Base-by-base conservation (phyloP, 1,140 invertebrate species). In the Drosophila orena region DNA sequence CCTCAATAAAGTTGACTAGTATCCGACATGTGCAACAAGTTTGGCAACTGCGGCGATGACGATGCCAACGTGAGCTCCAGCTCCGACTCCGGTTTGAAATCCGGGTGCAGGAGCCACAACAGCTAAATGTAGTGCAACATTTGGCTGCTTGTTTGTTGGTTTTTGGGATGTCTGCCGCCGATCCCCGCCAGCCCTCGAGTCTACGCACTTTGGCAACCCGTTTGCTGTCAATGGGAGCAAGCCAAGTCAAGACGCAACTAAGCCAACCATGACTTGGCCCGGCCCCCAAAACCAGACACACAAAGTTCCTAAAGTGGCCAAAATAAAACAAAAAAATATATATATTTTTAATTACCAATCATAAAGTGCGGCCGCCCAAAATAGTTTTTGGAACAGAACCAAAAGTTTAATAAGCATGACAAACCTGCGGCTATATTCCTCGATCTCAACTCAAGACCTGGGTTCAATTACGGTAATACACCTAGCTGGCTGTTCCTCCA, bases 331-430 rank as follows among this genome's bases (percentile, higher is more conserved):
- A 30, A 30, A 30, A 30, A 8, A 66, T 30, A 44, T 27, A 30
- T 27, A 52, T 40, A 20, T 62, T 79, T 86, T 85, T 86, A 81
- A 85, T 86, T 78, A 78, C 74, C 69, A 85, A 85, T 83, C 70
- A 76, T 88, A 79, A 79, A 88, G 58, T 56, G 34, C 43, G 60
- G 57, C 44, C 75, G 79, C 66, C 83, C 83, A 86, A 83, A 88
- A 88, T 77, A 86, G 34, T 83, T 83, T 86, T 79, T 86, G 84
- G 83, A 86, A 86, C 83, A 86, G 79, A 88, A 86, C 83, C 84
- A 88, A 83, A 86, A 88, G 79, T 83, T 77, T 89, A 86, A 83
- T 73, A 83, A 79, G 79, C 83, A 83, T 86, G 83, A 86, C 83
- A 68, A 58, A 10, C 30, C 10, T 34, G 5, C 0, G 37, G 17